Evolutionary conservation across 2,113 vertebrate species (phyloP).

Genomic region (Sula dactylatra): DNA sequence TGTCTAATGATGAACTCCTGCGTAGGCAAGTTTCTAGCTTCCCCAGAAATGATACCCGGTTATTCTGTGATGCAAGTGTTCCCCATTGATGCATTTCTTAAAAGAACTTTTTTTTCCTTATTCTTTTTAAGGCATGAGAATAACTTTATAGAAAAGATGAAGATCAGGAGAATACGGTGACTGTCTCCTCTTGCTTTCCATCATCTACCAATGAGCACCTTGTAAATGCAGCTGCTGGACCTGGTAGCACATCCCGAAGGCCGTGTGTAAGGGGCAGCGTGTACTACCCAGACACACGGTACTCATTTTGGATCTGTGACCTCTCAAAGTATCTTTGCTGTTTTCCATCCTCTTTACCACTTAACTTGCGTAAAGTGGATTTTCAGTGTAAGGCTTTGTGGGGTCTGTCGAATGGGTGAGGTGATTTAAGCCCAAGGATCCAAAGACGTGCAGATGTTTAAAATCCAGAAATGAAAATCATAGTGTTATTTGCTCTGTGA

Average conservation of each 20-base stretch:
- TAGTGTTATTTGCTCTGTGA: neutral
- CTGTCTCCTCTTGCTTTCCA: neutral
- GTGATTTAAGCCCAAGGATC: neutral
- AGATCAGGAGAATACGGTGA: neutral
- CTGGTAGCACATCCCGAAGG: neutral
- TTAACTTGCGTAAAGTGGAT: neutral
- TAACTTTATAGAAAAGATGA: neutral
- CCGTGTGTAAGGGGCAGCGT: accelerated
- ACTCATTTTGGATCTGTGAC: accelerated
- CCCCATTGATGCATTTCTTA: neutral
- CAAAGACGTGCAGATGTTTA: neutral
- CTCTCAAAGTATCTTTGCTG: neutral
- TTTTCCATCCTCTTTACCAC: neutral
- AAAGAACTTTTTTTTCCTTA: neutral
- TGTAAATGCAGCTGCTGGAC: neutral
- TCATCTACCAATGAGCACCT: neutral
- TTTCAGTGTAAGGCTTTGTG: neutral
- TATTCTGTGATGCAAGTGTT: neutral
- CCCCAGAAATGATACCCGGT: neutral
- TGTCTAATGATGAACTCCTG: neutral
- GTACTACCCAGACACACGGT: accelerated
- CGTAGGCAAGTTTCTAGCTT: neutral
- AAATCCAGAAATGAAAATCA: neutral
- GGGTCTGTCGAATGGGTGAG: accelerated
- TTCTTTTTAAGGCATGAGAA: neutral